Base-by-base conservation (phyloP, 2,113 vertebrate genomes). In the Hemibagrus wyckioides region DNA sequence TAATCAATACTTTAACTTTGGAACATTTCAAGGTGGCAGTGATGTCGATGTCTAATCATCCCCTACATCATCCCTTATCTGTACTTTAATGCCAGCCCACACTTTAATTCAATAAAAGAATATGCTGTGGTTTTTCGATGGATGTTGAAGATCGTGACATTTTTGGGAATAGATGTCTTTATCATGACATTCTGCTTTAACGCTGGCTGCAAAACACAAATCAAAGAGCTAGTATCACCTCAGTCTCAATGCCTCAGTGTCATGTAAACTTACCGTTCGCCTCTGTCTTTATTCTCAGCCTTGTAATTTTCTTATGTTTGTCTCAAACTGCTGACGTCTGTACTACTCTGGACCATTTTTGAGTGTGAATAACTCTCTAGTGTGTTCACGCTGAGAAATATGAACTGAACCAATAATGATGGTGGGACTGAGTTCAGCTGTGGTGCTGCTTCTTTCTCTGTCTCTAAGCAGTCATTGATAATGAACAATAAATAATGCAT, bases 241-340 rank as follows among this genome's bases (percentile, higher is more conserved):
- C 8, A 63, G 63, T 82, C 57, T 61, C 39, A 30, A 48, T 82
- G 57, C 39, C 80, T n/a, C 23, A 63, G 23, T 48, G 57, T 82
- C 80, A 82, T 39, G 36, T 82, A 63, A 41, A 81, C 11, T 25
- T 61, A 61, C 21, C 2, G 0, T 61, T 59, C 39, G 6, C 13
- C 57, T 30, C 30, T 82, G 57, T 19, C 54, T 54, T 52, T 80
- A 57, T 59, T 59, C 39, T 28, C 39, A 30, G 11, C 80, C 57
- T 63, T 48, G 36, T 44, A 82, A 81, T 81, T 19, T 80, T 80
- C 76, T 59, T 39, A 19, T 13, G 9, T 63, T 63, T 82, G 57
- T n/a, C 57, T 48, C 30, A 39, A 33, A 81, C 39, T 63, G 36
- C 80, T 61, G 33, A 82, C 54, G 15, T 59, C 56, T 82, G 21